Evolutionary conservation across 1,140 invertebrate genomes (phyloP), one percentile per base, ranked within the genome.

Genomic region (Drosophila sturtevanti): DNA sequence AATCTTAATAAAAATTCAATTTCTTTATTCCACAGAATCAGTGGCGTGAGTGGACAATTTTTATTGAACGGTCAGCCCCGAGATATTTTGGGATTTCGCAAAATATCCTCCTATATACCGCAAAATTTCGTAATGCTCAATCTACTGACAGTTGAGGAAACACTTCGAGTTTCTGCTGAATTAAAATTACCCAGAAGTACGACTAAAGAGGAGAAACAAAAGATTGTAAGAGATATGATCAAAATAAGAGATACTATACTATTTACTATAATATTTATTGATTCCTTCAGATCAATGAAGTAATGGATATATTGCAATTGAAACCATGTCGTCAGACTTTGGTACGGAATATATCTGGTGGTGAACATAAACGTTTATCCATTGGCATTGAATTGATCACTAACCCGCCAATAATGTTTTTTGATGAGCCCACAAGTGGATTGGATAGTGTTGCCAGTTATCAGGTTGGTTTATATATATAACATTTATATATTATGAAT

Each of bases 321-420:
- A 70, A 81, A 1, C 94, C 95, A 27, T 94, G 94, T 27, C 92
- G 94, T 38, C 92, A 95, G 35, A 97, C 96, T 0, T 91, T 94
- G 68, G 94, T 95, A 0, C 90, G 92, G 0, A 93, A 94, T 27
- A 89, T 98, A 31, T 97, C 96, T 5, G 97, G 97, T 0, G 97
- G 97, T 0, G 96, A 98, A 90, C 93, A 95, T n/a, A 98, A 97
- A 86, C 93, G 97, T 10, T 92, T 98, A 2, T 96, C 96, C 1
- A 97, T 98, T 16, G 97, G 95, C 0, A 93, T 96, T 41, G 97
- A 98, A 92, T 93, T 98, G 22, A 94, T 97, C 0, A 96, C 95
- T 18, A 97, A 97, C 91, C 97, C 97, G 2, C 94, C 95, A 0
- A 90, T 95, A 12, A 93, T 96, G 90, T 92, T 95, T 6, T 92